Conservation (phyloP, 1,140 invertebrate genomes). For the Anastrepha ludens region DNA sequence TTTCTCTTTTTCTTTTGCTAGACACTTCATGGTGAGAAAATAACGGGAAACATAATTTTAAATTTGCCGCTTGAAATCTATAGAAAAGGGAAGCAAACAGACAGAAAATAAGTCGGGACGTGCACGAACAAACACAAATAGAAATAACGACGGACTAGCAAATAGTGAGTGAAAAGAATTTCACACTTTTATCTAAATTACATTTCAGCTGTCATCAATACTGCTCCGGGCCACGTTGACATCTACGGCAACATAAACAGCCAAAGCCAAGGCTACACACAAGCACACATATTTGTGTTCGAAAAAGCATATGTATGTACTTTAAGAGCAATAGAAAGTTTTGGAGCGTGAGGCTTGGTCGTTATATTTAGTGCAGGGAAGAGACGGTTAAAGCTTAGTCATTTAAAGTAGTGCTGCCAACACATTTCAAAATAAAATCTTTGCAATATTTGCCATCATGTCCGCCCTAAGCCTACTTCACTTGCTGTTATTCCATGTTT, state of each 20-base stretch:
- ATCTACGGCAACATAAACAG: neutral
- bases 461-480: neutral
- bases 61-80: slow-evolving; percentile 40
- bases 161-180: slow-evolving; percentile 49
- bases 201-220: slow-evolving; percentile 36
- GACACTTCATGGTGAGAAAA: slow-evolving; percentile 11
- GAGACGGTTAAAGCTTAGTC: neutral
- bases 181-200: slow-evolving; percentile 50
- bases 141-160: neutral
- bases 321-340: neutral
- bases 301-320: no score
- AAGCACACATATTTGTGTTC: no score
- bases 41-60: slow-evolving; percentile 43
- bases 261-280: neutral
- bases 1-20: neutral
- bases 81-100: neutral
- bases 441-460: slow-evolving; percentile 35
- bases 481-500: neutral
- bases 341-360: neutral
- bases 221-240: neutral
- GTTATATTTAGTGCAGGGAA: neutral
- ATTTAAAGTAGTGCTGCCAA: neutral
- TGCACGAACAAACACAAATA: neutral
- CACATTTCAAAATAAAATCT: slow-evolving; percentile 14
- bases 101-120: slow-evolving; percentile 10